phyloP scores from a whole-genome alignment of 2,797 vertebrate species.

The Microctenopoma stevenorrisi region DNA sequence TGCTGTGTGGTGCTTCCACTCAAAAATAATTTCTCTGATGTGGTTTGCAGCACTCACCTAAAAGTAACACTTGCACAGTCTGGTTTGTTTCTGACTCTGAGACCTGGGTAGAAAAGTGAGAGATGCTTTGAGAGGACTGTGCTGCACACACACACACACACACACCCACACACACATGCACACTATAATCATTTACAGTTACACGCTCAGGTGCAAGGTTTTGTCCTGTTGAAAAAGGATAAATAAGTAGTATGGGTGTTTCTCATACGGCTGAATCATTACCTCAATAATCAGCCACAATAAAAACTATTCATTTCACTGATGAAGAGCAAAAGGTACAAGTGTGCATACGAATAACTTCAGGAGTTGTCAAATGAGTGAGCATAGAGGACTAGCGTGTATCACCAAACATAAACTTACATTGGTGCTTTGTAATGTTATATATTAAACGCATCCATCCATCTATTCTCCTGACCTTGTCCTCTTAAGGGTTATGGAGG shows the following conservation, averaged over 20 bases:
- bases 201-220: not conserved
- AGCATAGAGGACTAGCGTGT: too few species aligned
- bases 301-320: not conserved
- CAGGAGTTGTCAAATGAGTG: not conserved
- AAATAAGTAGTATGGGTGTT: not conserved
- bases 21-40: constrained; percentile 44
- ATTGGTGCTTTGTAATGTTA: too few species aligned
- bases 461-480: too few species aligned
- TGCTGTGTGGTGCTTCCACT: constrained; percentile 14
- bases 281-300: constrained; percentile 10
- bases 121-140: constrained; percentile 6
- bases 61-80: constrained; percentile 36
- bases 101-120: constrained; percentile 17
- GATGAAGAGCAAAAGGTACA: not conserved
- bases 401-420: too few species aligned
- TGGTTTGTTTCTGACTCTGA: constrained; percentile 33
- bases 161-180: not conserved
- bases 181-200: not conserved
- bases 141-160: constrained; percentile 1
- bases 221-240: not conserved
- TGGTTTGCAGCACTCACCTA: constrained; percentile 19
- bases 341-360: not conserved
- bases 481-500: too few species aligned
- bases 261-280: not conserved
- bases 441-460: too few species aligned